phyloP scores from a whole-genome alignment of 1,140 invertebrate genomes.

The Holcopasites calliopsidis region DNA sequence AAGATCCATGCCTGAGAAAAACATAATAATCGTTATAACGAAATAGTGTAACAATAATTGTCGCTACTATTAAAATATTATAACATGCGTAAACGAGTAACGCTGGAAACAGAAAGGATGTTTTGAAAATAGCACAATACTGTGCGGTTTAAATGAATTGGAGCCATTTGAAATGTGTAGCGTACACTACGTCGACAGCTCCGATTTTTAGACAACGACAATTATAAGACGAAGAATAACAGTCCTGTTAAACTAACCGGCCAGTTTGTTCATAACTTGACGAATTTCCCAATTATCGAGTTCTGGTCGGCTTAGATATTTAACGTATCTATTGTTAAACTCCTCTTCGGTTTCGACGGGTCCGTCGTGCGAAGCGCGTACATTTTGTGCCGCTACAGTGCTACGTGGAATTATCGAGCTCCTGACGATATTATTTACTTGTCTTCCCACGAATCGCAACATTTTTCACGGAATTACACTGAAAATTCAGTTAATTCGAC shows the following conservation, averaged over 20 bases:
- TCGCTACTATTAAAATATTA: neutral
- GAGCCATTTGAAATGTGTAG: too few species aligned
- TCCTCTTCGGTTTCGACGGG: constrained; percentile 83
- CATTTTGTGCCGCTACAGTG: constrained; percentile 55
- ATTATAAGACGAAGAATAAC: neutral
- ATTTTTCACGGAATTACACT: constrained; percentile 59
- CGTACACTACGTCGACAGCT: too few species aligned
- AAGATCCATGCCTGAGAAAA: constrained; percentile 89
- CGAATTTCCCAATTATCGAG: constrained; percentile 98
- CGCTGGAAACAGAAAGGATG: neutral
- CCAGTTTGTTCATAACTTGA: constrained; percentile 90
- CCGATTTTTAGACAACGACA: neutral
- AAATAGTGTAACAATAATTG: neutral
- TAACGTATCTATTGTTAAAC: constrained; percentile 89
- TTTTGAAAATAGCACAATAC: neutral
- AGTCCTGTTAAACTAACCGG: constrained; percentile 65
- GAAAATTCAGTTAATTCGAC: neutral
- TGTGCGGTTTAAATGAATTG: neutral
- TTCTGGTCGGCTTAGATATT: constrained; percentile 92
- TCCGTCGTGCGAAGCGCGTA: constrained; percentile 69
- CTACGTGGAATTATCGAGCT: constrained; percentile 64
- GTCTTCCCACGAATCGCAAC: constrained; percentile 78
- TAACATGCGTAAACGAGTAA: neutral
- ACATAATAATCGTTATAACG: neutral
- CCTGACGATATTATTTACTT: constrained; percentile 70